Conservation (phyloP, 2,888 invertebrate genomes). For the Pristionchus mayeri region DNA sequence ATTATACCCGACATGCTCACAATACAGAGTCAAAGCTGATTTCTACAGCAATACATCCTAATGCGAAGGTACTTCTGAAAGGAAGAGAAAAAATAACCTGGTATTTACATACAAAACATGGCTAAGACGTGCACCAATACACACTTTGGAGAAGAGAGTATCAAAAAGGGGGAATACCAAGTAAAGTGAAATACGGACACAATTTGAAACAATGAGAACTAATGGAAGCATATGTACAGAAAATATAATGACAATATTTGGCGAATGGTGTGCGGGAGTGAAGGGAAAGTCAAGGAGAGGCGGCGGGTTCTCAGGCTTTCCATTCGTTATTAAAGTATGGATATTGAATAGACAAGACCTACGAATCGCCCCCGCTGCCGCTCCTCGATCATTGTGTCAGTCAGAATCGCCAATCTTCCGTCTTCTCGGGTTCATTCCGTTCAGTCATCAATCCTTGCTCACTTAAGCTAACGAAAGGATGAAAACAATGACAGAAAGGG, state of each 20-base stretch:
- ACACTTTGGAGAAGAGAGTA: constrained; percentile 31
- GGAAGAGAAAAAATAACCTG: neutral
- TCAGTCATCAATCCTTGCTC: constrained; percentile 22
- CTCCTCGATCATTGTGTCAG: constrained; percentile 32
- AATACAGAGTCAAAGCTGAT: constrained; percentile 1
- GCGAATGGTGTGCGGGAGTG: neutral
- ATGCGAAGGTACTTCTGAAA: constrained; percentile 16
- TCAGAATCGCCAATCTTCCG: constrained; percentile 3
- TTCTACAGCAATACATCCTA: neutral
- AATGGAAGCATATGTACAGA: neutral
- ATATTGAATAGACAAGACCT: neutral
- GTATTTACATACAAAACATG: constrained; percentile 36
- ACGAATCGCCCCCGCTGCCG: constrained; percentile 35
- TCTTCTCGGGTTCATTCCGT: constrained; percentile 9
- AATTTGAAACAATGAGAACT: neutral
- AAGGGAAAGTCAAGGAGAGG: constrained; percentile 14
- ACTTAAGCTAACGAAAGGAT: constrained; percentile 16
- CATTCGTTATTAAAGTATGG: neutral
- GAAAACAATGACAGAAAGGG: neutral
- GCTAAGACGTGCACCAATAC: constrained; percentile 37
- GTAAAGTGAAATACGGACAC: neutral
- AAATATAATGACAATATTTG: neutral
- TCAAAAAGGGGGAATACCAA: constrained; percentile 19
- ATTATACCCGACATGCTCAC: neutral
- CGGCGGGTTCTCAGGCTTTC: constrained; percentile 47